phyloP scores from a whole-genome alignment of 2,113 vertebrate genomes.

The Myxocyprinus asiaticus region DNA sequence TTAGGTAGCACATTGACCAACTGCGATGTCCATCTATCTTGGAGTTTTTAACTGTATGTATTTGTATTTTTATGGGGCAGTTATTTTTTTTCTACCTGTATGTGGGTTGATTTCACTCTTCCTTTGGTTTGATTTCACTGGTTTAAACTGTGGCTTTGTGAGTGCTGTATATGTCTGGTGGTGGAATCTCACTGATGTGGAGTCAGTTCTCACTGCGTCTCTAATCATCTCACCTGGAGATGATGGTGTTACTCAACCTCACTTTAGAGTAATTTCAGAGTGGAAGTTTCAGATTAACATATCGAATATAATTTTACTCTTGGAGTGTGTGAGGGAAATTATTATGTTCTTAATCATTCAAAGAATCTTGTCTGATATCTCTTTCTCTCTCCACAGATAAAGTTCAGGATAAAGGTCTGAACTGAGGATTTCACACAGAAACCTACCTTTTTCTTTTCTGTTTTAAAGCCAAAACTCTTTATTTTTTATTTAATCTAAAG shows the following conservation, averaged over 20 bases:
- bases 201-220: background rate
- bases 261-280: background rate
- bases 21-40: background rate
- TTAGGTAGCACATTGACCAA: constrained; percentile 5
- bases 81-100: background rate
- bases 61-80: background rate
- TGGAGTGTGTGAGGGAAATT: too few relatives aligned
- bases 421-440: background rate
- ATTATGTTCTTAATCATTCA: too few relatives aligned
- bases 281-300: background rate
- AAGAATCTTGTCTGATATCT: too few relatives aligned
- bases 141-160: background rate
- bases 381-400: constrained; percentile 31
- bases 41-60: constrained; percentile 5
- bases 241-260: background rate
- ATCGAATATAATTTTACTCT: background rate
- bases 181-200: background rate
- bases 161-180: constrained; percentile 12
- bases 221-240: background rate
- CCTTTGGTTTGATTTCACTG: background rate
- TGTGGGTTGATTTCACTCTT: background rate
- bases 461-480: background rate
- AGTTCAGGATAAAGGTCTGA: constrained; percentile 50
- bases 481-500: background rate
- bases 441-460: background rate